phyloP scores from a whole-genome alignment of 2,888 invertebrate species.

The Drosophila mettleri region DNA sequence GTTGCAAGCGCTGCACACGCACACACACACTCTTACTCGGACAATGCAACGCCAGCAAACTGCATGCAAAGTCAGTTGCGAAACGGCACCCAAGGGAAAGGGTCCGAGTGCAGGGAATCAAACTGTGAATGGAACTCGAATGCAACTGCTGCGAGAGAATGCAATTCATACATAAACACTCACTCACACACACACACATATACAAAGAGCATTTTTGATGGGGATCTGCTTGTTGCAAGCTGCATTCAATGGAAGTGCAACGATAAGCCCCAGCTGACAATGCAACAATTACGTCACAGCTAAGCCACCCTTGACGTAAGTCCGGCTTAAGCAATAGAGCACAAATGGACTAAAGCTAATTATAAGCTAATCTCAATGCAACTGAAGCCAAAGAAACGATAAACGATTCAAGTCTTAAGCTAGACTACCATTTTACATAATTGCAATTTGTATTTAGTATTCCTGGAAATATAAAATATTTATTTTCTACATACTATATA shows the following conservation, averaged over 20 bases:
- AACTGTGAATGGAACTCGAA: constrained; percentile 49
- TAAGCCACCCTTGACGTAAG: constrained; percentile 17
- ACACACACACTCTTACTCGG: constrained; percentile 28
- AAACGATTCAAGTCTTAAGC: background rate
- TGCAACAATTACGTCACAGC: constrained; percentile 36
- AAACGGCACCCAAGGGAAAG: constrained; percentile 27
- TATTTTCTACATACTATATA: too few species aligned
- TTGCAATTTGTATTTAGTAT: too few species aligned
- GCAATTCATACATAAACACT: constrained; percentile 30
- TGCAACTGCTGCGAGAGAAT: constrained; percentile 47
- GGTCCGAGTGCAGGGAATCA: constrained; percentile 14
- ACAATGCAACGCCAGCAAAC: constrained; percentile 45
- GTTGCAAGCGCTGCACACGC: constrained; percentile 60
- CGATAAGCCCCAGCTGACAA: constrained; percentile 56
- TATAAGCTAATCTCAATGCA: constrained; percentile 5
- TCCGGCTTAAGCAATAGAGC: constrained; percentile 21
- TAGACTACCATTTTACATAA: too few species aligned
- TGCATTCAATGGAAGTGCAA: constrained; percentile 47
- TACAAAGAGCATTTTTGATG: constrained; percentile 69
- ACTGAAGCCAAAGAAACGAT: too few species aligned
- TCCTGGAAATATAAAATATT: too few species aligned
- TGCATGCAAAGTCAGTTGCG: constrained; percentile 49
- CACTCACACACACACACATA: constrained; percentile 17
- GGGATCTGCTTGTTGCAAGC: constrained; percentile 30
- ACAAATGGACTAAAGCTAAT: constrained; percentile 16